A percentile compares a stretch with the other conserved stretches of the same genome.
Evolutionary conservation across 2,797 vertebrate genomes (phyloP).

Genomic region (Lepus townsendii): DNA sequence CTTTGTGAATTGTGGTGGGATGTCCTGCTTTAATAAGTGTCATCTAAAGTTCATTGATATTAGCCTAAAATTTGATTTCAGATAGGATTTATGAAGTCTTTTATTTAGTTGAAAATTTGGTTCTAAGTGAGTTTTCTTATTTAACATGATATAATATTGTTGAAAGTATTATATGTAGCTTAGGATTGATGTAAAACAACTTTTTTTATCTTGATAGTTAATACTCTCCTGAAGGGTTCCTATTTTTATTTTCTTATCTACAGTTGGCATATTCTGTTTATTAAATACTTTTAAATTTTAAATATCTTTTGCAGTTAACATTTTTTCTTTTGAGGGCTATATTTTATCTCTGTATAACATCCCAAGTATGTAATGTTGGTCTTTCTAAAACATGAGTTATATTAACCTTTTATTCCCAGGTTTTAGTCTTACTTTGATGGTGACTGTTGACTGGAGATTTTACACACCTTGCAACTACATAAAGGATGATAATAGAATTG

Average conservation of each 20-base stretch:
- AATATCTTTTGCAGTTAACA: conserved; percentile 35
- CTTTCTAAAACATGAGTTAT: background rate
- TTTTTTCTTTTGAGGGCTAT: conserved; percentile 22
- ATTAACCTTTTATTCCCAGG: background rate
- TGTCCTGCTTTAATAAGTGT: conserved; percentile 45
- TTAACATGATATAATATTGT: conserved; percentile 46
- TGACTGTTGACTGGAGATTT: background rate
- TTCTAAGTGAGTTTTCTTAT: conserved; percentile 64
- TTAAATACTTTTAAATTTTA: conserved; percentile 16
- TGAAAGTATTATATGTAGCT: conserved; percentile 56
- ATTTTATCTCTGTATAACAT: background rate
- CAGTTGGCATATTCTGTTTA: conserved; percentile 12
- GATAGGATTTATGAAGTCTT: conserved; percentile 34
- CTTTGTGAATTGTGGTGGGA: background rate
- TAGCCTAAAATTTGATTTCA: conserved; percentile 59
- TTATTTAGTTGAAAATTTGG: conserved; percentile 54
- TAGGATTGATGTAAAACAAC: conserved; percentile 56
- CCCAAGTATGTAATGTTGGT: background rate
- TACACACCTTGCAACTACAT: background rate
- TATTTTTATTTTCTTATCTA: conserved; percentile 21
- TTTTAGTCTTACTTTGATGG: background rate
- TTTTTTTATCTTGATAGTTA: conserved; percentile 35
- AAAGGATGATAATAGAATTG: conserved; percentile 26
- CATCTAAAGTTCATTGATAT: conserved; percentile 18
- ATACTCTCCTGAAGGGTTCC: background rate